Evolutionary conservation across 2,113 vertebrate species (phyloP), one percentile per base, ranked within the genome.

Genomic region (Melanostigma gelatinosum): DNA sequence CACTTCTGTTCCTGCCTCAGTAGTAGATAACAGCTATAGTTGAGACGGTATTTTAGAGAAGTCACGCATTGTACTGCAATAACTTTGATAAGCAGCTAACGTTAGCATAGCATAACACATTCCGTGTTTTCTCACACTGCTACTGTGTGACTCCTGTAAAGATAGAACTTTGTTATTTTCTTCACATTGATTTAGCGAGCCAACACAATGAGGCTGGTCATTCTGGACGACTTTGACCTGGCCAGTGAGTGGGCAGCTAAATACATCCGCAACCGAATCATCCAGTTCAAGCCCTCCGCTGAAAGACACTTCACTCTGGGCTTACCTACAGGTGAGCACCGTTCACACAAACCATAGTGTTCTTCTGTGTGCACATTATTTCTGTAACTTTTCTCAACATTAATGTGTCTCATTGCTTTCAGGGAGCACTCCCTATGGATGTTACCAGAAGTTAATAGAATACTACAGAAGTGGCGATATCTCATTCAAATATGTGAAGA

Each of bases 181-280:
- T 20, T 62, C 1, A 9, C 10, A 3, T 42, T 34, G 8, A 0
- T 54, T 1, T 9, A 58, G 63, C 34, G 2, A 72, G 12, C 9
- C 10, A 7, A 0, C 3, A 77, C 60, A 16, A 99, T 99, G 98
- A 97, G 97, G 86, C 96, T 99, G 72, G 97, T 99, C 27, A 99
- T 99, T 84, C 96, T 99, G 85, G 97, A 99, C 73, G 96, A 98
- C 78, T 99, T 99, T 79, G 95, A 98, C 38, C 92, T 96, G 93
- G 97, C 97, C 73, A 99, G 98, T 66, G 97, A 98, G 87, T 99
- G 98, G 98, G 98, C 98, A 77, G 98, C 98, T 44, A 99, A 98
- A 84, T 99, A 99, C 88, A 99, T 99, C 89, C 95, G 97, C 75
- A 99, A 99, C 91, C 93, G 95, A 80, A 98, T 99, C 88, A 90